Conservation (phyloP, 2,797 vertebrate genomes). For the Zenarchopterus dispar region DNA sequence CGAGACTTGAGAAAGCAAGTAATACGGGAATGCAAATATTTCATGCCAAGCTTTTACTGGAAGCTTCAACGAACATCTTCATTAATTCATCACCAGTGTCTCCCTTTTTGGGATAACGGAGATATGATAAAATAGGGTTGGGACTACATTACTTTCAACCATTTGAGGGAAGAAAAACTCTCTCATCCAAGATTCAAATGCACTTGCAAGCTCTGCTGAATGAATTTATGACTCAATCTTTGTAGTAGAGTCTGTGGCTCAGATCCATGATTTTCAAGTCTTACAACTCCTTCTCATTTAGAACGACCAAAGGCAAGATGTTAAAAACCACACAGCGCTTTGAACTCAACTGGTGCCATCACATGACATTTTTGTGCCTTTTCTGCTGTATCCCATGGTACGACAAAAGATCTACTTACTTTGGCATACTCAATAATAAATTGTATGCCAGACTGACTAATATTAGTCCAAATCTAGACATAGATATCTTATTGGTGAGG, state of each 20-base stretch:
- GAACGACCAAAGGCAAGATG: constrained; percentile 54
- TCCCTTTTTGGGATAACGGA: constrained; percentile 49
- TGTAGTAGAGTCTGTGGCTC: constrained; percentile 33
- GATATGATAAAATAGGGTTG: constrained; percentile 52
- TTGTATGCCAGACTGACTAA: constrained; percentile 35
- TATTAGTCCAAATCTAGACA: constrained; percentile 47
- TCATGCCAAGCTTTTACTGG: constrained; percentile 52
- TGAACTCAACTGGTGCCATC: constrained; percentile 47
- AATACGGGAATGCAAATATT: constrained; percentile 64
- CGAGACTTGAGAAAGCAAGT: constrained; percentile 40
- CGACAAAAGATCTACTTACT: constrained; percentile 5
- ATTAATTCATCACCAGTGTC: constrained; percentile 64
- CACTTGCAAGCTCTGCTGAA: constrained; percentile 49
- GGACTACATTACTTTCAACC: constrained; percentile 62
- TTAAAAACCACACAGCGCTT: constrained; percentile 39
- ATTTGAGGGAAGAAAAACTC: constrained; percentile 21
- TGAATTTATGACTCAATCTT: constrained; percentile 65
- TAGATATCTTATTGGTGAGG: constrained; percentile 29
- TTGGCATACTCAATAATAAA: constrained; percentile 40
- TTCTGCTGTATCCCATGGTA: constrained; percentile 5
- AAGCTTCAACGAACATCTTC: constrained; percentile 60
- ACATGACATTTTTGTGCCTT: constrained; percentile 21
- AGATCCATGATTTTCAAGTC: constrained; percentile 44
- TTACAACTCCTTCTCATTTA: constrained; percentile 52
- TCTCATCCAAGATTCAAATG: constrained; percentile 58